Evolutionary conservation across 1,140 invertebrate species (phyloP).

Genomic region (Pseudobourletiella spinata): DNA sequence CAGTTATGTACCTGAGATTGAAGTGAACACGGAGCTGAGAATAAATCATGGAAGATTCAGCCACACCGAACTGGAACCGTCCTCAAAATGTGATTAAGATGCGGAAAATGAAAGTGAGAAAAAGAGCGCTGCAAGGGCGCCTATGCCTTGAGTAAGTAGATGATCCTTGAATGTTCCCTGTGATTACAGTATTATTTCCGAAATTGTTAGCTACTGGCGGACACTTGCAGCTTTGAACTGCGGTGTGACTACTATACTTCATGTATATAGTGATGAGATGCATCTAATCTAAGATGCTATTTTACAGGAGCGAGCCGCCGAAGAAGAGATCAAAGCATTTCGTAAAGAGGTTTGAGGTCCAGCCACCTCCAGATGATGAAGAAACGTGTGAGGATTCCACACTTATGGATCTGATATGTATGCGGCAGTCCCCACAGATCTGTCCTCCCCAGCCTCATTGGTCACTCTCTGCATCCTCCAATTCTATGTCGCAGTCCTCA

Average conservation of each 20-base stretch:
- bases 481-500: neutral
- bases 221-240: neutral
- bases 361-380: constrained; percentile 19
- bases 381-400: constrained; percentile 28
- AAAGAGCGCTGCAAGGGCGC: constrained; percentile 57
- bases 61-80: constrained; percentile 1
- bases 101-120: constrained; percentile 56
- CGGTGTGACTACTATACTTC: neutral
- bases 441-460: neutral
- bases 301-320: constrained; percentile 1
- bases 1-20: too few relatives aligned
- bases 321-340: constrained; percentile 6
- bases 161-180: neutral
- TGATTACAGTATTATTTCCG: neutral
- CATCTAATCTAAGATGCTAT: neutral
- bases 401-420: constrained; percentile 23
- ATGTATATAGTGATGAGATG: neutral
- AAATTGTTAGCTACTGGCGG: neutral
- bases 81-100: constrained; percentile 46
- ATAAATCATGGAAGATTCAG: too few relatives aligned
- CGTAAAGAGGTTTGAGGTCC: neutral
- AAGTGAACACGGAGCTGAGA: too few relatives aligned
- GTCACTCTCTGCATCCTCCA: neutral
- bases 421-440: neutral
- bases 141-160: constrained; percentile 39